Conservation (phyloP, 1,140 invertebrate species). For the Paraescarpia echinospica region DNA sequence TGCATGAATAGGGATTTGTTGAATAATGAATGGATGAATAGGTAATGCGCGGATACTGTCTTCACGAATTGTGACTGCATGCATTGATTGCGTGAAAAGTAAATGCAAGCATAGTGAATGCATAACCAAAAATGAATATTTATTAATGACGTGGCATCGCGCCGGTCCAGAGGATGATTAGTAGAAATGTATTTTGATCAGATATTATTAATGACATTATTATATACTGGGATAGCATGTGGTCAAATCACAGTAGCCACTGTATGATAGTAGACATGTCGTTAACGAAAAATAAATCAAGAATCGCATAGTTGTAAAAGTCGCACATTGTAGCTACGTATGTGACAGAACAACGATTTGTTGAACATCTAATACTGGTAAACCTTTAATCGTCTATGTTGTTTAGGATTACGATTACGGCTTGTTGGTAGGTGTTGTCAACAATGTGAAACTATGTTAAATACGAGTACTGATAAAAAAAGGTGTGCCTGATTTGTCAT, state of each 20-base stretch:
- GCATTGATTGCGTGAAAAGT: background rate
- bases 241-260: background rate
- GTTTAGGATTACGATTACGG: background rate
- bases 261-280: background rate
- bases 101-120: background rate
- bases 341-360: no score
- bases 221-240: background rate
- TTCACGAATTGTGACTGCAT: background rate
- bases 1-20: no score
- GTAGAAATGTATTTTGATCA: background rate
- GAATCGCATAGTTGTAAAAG: background rate
- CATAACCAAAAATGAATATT: background rate
- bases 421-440: background rate
- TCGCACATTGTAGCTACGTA: background rate
- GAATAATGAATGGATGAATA: background rate
- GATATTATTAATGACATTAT: background rate
- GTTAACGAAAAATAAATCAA: background rate
- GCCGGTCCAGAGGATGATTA: background rate
- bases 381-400: background rate
- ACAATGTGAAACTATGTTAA: background rate
- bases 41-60: background rate
- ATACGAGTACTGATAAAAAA: background rate
- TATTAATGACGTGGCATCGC: background rate
- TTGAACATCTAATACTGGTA: background rate
- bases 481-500: background rate